A percentile compares a stretch with the other conserved stretches of the same genome.
Evolutionary conservation across 2,888 invertebrate species (phyloP).

Genomic region (Megaustenia siamemsis): DNA sequence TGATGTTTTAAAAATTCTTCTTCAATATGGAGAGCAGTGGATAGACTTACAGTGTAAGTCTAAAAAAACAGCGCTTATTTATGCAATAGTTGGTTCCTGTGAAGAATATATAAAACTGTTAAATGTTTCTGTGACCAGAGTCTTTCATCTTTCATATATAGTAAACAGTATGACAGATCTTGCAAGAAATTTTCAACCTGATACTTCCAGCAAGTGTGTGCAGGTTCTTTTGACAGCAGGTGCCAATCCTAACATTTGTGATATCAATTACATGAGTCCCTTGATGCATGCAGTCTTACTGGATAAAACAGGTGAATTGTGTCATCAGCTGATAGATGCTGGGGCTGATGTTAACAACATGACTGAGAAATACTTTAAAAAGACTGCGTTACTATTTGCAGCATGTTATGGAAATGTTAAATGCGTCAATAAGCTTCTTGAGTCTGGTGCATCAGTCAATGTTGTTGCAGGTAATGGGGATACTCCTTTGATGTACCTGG

Average conservation of each 20-base stretch:
- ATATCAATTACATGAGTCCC: not conserved
- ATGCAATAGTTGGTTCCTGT: not conserved
- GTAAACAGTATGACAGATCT: no score
- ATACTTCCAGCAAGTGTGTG: not conserved
- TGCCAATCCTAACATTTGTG: not conserved
- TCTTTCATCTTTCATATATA: no score
- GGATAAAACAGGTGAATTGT: not conserved
- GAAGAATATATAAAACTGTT: not conserved
- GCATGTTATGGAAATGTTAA: not conserved
- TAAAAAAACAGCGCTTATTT: constrained; percentile 25
- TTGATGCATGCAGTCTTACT: not conserved
- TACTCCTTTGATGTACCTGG: not conserved
- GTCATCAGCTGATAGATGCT: constrained; percentile 8
- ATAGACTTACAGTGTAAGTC: not conserved
- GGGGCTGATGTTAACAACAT: constrained; percentile 10
- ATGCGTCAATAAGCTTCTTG: not conserved
- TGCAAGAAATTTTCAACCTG: not conserved
- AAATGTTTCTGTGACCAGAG: no score
- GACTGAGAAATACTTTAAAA: not conserved
- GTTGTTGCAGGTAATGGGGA: not conserved
- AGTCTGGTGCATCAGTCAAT: constrained; percentile 13
- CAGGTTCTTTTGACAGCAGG: not conserved
- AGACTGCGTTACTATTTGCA: not conserved
- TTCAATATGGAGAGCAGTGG: not conserved
- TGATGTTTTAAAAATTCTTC: not conserved